Percentiles rank a stretch among this genome's conserved stretches.
These are phyloP conservation scores for Atta texana DNA, from an alignment of 1,140 invertebrate genomes.

Conservation along the genomic window DNA sequence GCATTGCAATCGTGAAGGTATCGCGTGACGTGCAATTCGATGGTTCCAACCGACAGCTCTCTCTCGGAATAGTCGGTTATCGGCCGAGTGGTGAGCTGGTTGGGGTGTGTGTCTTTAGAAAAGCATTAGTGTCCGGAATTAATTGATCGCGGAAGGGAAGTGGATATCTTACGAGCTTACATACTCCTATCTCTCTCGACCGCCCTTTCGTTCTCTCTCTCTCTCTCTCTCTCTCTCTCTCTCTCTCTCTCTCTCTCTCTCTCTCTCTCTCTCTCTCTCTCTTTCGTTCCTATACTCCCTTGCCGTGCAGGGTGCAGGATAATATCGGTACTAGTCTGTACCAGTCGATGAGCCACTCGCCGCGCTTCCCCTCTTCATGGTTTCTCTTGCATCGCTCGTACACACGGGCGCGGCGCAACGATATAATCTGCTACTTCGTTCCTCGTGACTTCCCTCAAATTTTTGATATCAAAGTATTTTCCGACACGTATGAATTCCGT, in stretches of 20 bases:
- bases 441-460: slow-evolving; percentile 67
- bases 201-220: neutral
- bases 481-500: slow-evolving; percentile 62
- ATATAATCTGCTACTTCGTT: slow-evolving; percentile 81
- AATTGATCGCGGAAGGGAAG: slow-evolving; percentile 84
- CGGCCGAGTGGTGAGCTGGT: slow-evolving; percentile 77
- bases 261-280: slow-evolving; percentile 50
- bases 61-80: slow-evolving; percentile 78
- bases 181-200: slow-evolving; percentile 77
- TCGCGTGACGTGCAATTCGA: slow-evolving; percentile 80
- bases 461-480: slow-evolving; percentile 70
- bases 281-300: slow-evolving; percentile 47
- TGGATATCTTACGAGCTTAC: slow-evolving; percentile 82
- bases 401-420: slow-evolving; percentile 79
- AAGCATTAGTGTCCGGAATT: slow-evolving; percentile 84
- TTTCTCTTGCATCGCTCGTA: slow-evolving; percentile 79
- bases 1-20: slow-evolving; percentile 73
- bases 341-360: slow-evolving; percentile 82
- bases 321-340: slow-evolving; percentile 85
- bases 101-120: slow-evolving; percentile 82
- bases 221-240: slow-evolving; percentile 2
- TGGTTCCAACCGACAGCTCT: slow-evolving; percentile 76
- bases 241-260: slow-evolving; percentile 19
- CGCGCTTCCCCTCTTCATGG: slow-evolving; percentile 68
- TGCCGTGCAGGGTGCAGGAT: slow-evolving; percentile 79